These are phyloP conservation scores for Ceratotherium simum DNA, from an alignment of 2,113 vertebrate genomes.

Conservation along the genomic window DNA sequence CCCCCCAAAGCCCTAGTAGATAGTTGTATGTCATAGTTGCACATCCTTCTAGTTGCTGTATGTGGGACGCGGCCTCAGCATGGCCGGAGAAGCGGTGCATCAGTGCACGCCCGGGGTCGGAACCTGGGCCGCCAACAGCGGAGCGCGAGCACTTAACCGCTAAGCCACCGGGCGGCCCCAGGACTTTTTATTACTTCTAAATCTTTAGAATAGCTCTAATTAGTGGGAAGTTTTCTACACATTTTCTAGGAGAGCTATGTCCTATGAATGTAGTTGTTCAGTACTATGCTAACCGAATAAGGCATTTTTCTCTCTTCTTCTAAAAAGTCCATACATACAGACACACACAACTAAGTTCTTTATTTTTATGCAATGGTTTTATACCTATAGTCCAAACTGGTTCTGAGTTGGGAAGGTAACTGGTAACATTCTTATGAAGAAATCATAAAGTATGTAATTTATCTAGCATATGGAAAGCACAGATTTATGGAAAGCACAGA, in stretches of 20 bases:
- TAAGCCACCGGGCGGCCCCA: neutral
- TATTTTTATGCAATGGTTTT: slow-evolving; percentile 10
- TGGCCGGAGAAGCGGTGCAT: too few species aligned
- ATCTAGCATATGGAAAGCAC: neutral
- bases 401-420: slow-evolving; percentile 27
- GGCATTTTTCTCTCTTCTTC: neutral
- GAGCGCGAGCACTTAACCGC: too few species aligned
- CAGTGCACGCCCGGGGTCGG: too few species aligned
- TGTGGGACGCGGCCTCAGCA: too few species aligned
- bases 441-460: slow-evolving; percentile 29
- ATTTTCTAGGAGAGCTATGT: neutral
- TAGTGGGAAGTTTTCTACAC: neutral
- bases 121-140: too few species aligned
- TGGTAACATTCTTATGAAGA: slow-evolving; percentile 44
- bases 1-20: too few species aligned
- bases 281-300: neutral
- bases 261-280: neutral
- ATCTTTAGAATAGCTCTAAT: slow-evolving; percentile 46
- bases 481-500: neutral
- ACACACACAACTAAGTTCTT: neutral
- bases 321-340: neutral
- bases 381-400: neutral
- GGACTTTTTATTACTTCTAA: neutral
- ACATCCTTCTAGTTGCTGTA: too few species aligned
- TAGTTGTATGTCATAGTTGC: too few species aligned